Percentiles rank a stretch among this genome's conserved stretches.
These are phyloP conservation scores for Aporophyla lueneburgensis DNA, from an alignment of 2,888 invertebrate species.

Conservation along the genomic window DNA sequence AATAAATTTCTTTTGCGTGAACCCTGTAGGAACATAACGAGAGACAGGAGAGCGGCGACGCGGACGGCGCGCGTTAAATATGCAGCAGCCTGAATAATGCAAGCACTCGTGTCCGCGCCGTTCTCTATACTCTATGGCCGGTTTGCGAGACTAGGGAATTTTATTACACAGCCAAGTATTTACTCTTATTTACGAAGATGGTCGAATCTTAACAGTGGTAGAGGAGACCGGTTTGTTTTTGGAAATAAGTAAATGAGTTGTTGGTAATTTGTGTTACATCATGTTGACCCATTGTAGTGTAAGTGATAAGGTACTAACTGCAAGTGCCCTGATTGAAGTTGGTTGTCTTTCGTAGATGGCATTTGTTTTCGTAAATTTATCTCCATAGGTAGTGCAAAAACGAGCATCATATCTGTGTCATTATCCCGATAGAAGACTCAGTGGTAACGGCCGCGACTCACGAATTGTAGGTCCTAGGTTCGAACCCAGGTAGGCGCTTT, in stretches of 20 bases:
- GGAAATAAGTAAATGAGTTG: background rate
- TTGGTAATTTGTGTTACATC: background rate
- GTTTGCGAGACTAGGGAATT: constrained; percentile 59
- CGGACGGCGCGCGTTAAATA: constrained; percentile 75
- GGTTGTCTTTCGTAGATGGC: too few species aligned
- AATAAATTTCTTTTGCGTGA: constrained; percentile 35
- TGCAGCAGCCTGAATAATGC: constrained; percentile 80
- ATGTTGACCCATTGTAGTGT: background rate
- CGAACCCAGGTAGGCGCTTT: too few species aligned
- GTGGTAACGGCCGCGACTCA: too few species aligned
- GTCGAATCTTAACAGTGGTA: constrained; percentile 11
- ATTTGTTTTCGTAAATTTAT: background rate
- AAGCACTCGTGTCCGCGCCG: constrained; percentile 66
- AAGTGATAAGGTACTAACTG: background rate
- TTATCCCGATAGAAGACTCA: too few species aligned
- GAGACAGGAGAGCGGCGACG: constrained; percentile 56
- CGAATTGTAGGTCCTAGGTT: too few species aligned
- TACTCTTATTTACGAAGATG: constrained; percentile 51
- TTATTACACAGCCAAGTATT: constrained; percentile 63
- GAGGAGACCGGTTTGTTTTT: background rate
- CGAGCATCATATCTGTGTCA: background rate
- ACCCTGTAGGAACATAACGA: constrained; percentile 48
- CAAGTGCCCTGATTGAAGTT: too few species aligned
- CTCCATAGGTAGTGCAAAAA: background rate
- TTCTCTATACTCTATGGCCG: constrained; percentile 50